Conservation (phyloP, 2,888 invertebrate genomes). For the Sesia apiformis region DNA sequence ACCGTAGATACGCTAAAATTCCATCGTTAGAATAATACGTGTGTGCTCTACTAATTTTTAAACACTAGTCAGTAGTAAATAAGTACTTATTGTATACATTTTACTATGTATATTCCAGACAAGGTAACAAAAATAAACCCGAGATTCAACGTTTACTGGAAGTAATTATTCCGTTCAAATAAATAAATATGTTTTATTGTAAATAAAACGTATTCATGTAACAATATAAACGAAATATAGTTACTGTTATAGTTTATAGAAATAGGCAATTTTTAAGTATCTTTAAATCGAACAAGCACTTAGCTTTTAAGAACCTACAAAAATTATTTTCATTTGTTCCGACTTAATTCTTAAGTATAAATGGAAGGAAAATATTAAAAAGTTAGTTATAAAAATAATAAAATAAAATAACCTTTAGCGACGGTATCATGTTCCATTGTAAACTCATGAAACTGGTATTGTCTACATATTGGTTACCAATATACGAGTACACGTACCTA, state of each 20-base stretch:
- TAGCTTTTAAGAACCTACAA: no score
- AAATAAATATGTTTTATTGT: conserved; percentile 10
- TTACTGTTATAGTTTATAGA: conserved; percentile 34
- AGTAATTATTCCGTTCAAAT: conserved; percentile 23
- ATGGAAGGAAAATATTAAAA: conserved; percentile 3
- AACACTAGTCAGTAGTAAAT: background rate
- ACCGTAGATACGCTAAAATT: background rate
- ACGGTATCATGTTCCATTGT: conserved; percentile 14
- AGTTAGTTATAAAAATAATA: conserved; percentile 5
- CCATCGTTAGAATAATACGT: background rate
- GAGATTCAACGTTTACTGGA: conserved; percentile 8
- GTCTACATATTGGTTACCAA: no score
- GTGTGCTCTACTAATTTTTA: background rate
- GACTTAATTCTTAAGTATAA: no score
- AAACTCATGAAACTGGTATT: no score
- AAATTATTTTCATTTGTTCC: no score
- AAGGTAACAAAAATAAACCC: background rate
- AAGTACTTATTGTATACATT: background rate
- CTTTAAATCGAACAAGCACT: no score
- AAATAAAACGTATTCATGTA: conserved; percentile 3
- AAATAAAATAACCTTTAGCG: conserved; percentile 2
- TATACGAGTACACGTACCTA: no score
- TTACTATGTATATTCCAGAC: background rate
- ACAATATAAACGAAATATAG: conserved; percentile 2
- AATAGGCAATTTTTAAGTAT: conserved; percentile 17